Evolutionary conservation across 2,113 vertebrate genomes (phyloP).

Genomic region (Leucosticte australis): DNA sequence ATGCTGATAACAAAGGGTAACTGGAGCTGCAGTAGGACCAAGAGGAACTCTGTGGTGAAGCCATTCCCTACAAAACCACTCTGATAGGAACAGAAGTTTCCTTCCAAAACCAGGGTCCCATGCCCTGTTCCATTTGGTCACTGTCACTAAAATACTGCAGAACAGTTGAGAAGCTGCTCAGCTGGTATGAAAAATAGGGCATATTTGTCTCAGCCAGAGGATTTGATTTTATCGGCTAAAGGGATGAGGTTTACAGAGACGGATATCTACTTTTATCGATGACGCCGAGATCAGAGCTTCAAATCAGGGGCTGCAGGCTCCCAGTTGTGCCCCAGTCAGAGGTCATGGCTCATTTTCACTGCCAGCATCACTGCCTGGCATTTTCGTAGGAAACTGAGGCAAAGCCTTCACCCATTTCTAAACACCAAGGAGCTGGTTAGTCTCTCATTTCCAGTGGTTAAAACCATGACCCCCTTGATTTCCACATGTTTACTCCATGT

Average conservation of each 20-base stretch:
- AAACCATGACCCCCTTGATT: not conserved
- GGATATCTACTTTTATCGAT: not conserved
- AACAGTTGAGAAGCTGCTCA: not conserved
- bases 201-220: conserved; percentile 38
- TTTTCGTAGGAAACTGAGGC: not conserved
- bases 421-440: not conserved
- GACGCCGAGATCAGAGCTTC: not conserved
- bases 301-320: not conserved
- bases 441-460: not conserved
- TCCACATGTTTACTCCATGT: not conserved
- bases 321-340: not conserved
- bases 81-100: not conserved
- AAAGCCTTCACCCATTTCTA: not conserved
- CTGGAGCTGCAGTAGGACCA: not conserved
- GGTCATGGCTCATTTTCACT: not conserved
- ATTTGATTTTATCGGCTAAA: conserved; percentile 46
- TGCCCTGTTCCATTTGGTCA: conserved; percentile 2
- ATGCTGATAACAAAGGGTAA: not conserved
- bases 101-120: accelerated
- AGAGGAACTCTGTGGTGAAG: not conserved
- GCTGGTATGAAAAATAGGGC: conserved; percentile 27
- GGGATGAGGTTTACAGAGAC: conserved; percentile 8
- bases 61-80: not conserved
- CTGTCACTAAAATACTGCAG: conserved; percentile 1
- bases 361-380: not conserved